A percentile compares a stretch with the other conserved stretches of the same genome.
phyloP scores from a whole-genome alignment of 1,140 invertebrate species.

The Bombus superbus region DNA sequence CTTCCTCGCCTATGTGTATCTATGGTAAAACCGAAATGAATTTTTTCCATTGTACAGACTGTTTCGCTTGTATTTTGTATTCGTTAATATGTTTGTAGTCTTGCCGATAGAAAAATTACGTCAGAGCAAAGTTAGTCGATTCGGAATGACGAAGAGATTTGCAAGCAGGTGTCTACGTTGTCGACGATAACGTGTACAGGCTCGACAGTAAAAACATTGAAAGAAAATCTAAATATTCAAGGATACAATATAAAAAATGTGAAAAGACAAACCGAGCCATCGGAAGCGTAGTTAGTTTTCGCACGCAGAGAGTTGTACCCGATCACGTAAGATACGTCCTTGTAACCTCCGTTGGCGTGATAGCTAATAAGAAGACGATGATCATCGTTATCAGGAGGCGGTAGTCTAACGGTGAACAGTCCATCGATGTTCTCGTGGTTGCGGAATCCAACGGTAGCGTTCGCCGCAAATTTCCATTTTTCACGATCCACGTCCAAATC shows the following conservation, averaged over 20 bases:
- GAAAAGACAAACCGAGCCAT: conserved; percentile 74
- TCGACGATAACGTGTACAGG: too few species aligned
- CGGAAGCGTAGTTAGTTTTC: conserved; percentile 79
- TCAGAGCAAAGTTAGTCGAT: too few species aligned
- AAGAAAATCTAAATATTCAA: too few species aligned
- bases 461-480: conserved; percentile 84
- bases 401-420: conserved; percentile 84
- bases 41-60: too few species aligned
- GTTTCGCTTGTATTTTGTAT: too few species aligned
- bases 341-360: conserved; percentile 73
- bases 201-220: too few species aligned
- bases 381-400: conserved; percentile 85
- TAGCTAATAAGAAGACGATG: conserved; percentile 84
- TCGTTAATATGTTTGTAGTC: too few species aligned
- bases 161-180: too few species aligned
- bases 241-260: background rate
- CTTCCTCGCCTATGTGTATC: conserved; percentile 67
- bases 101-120: too few species aligned
- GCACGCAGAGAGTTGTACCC: conserved; percentile 82
- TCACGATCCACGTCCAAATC: conserved; percentile 83
- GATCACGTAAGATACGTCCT: conserved; percentile 79
- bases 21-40: conserved; percentile 4
- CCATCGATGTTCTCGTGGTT: conserved; percentile 82
- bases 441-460: conserved; percentile 82
- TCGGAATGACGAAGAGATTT: too few species aligned